phyloP scores from a whole-genome alignment of 1,140 invertebrate genomes.

The Geopemphigus sp. region DNA sequence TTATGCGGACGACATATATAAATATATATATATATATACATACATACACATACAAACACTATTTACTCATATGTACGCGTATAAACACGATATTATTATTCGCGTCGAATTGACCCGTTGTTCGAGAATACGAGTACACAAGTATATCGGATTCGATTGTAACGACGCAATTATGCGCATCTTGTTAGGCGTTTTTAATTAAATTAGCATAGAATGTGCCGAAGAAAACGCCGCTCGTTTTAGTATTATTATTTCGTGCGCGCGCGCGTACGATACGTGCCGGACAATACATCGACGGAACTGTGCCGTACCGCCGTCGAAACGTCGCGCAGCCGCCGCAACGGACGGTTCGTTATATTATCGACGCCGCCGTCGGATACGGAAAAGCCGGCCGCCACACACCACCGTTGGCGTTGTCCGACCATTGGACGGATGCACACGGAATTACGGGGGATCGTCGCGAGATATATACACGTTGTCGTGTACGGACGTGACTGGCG shows the following conservation, averaged over 20 bases:
- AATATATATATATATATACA: neutral
- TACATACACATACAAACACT: neutral
- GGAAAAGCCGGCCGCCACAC: too few species aligned
- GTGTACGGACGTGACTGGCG: too few species aligned
- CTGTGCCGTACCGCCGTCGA: too few species aligned
- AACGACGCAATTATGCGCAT: slow-evolving; percentile 18
- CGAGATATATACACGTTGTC: too few species aligned
- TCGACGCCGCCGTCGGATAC: too few species aligned
- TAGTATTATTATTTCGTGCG: slow-evolving; percentile 24
- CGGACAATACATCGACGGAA: too few species aligned
- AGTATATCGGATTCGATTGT: slow-evolving; percentile 31
- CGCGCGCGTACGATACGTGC: neutral
- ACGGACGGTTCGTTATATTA: too few species aligned
- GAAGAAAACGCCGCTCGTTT: neutral
- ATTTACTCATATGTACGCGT: too few species aligned
- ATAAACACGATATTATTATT: slow-evolving; percentile 27
- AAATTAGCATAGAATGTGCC: slow-evolving; percentile 14
- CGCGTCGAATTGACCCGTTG: slow-evolving; percentile 7
- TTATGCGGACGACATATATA: slow-evolving; percentile 16
- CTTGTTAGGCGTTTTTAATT: slow-evolving; percentile 33
- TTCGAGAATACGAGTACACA: slow-evolving; percentile 23
- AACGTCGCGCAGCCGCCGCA: too few species aligned
- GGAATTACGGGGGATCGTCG: too few species aligned
- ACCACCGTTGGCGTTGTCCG: too few species aligned
- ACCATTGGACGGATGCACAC: too few species aligned